Evolutionary conservation across 2,888 invertebrate genomes (phyloP), one percentile per base, ranked within the genome.

Genomic region (Nephrotoma flavescens): DNA sequence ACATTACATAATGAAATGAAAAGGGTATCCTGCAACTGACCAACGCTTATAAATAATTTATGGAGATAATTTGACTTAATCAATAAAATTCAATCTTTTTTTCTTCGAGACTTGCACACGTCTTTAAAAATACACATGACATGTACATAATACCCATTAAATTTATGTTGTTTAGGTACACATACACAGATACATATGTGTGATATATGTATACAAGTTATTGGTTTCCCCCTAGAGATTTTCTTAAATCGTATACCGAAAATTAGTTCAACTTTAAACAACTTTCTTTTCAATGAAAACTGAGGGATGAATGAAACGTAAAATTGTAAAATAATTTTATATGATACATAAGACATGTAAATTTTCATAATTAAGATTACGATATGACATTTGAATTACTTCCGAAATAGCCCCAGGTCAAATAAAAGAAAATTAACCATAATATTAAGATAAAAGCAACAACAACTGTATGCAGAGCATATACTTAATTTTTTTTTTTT

Each of bases 331-430:
- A 57, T n/a, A 15, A 15, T 57, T 57, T 5, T 71, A 71, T 71
- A 31, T 71, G 71, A 71, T 71, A 71, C 31, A 31, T 71, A 71
- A 71, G 71, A 71, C 71, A 71, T 71, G 4, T 71, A 71, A 57
- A 71, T 71, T 31, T 71, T 71, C 71, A 71, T 71, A 71, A 71
- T 71, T 71, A 71, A 71, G 71, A 71, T 71, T 71, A 71, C 31
- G 71, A 71, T 71, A 71, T 31, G 71, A 71, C 71, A 71, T 83
- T 44, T 71, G 71, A 83, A 87, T 86, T 42, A 84, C 42, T 86
- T 87, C 86, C 86, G 86, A 86, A 84, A 87, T 87, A 84, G 86
- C 87, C 87, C 41, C 42, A 86, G 87, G 87, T 86, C 87, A 87
- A 83, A 71, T 71, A 57, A 52, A 84, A 19, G 86, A 86, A 85